Conservation (phyloP, 2,888 invertebrate species). For the Chrysopilus asiliformis region DNA sequence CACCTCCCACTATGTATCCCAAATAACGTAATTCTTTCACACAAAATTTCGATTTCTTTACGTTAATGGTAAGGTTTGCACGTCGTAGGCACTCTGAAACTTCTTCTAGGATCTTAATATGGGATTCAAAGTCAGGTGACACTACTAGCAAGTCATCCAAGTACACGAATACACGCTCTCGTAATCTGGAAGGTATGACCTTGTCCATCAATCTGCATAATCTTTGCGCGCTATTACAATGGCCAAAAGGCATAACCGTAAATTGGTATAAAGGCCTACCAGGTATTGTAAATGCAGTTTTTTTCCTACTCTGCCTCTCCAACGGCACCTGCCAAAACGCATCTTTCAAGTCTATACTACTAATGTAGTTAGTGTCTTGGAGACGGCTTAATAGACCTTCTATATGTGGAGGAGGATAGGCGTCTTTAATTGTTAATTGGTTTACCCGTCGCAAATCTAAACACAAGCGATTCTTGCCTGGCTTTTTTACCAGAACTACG, state of each 20-base stretch:
- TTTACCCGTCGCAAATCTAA: conserved; percentile 19
- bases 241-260: conserved; percentile 3
- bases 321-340: conserved; percentile 15
- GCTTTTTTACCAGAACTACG: neutral
- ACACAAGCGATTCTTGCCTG: conserved; percentile 13
- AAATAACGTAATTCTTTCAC: neutral
- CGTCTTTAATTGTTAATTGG: conserved; percentile 16
- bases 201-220: neutral
- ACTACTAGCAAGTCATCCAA: neutral
- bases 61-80: neutral
- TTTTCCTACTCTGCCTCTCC: conserved; percentile 10
- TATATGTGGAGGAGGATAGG: conserved; percentile 20
- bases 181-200: neutral
- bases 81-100: neutral
- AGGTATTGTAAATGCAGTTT: conserved; percentile 15
- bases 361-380: conserved; percentile 17
- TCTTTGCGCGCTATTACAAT: too few species aligned
- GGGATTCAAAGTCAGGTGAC: neutral
- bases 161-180: conserved; percentile 1
- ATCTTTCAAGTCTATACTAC: conserved; percentile 19
- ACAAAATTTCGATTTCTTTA: too few species aligned
- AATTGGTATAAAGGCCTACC: conserved; percentile 7
- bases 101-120: neutral
- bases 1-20: neutral
- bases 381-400: conserved; percentile 18